These are phyloP conservation scores for Apostichopus japonicus DNA, from an alignment of 35 echinoderm and acorn worm genomes.

Conservation along the genomic window DNA sequence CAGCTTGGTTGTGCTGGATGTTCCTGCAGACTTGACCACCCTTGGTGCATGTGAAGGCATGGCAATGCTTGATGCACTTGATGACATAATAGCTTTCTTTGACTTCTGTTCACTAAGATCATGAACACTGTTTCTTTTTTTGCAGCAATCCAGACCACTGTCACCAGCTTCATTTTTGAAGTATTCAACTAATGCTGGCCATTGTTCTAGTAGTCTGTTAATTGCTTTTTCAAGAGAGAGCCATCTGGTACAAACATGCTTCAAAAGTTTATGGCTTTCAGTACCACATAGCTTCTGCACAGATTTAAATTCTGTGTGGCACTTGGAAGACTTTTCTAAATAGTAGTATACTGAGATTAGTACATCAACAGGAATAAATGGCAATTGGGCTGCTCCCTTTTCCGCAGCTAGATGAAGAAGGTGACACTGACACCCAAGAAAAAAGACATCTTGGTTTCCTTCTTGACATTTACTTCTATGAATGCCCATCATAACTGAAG, in stretches of 20 bases:
- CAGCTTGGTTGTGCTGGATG: not conserved
- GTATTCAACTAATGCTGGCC: conserved; percentile 25
- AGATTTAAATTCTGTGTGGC: not conserved
- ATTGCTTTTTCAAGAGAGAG: conserved; percentile 31
- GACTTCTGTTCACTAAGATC: conserved; percentile 42
- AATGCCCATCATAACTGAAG: conserved; percentile 75
- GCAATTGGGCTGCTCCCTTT: conserved; percentile 51
- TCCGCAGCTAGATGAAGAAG: conserved; percentile 66
- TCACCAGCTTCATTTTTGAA: not conserved
- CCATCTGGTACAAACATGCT: conserved; percentile 32
- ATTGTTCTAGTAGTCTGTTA: conserved; percentile 45
- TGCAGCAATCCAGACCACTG: too few species aligned
- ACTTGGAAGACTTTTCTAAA: conserved; percentile 76
- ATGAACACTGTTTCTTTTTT: conserved; percentile 22
- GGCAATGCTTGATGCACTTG: conserved; percentile 51
- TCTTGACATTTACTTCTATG: conserved; percentile 63
- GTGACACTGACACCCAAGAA: conserved; percentile 71
- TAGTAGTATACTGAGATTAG: conserved; percentile 67
- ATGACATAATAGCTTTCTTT: conserved; percentile 41
- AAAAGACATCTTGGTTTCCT: conserved; percentile 80
- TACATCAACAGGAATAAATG: conserved; percentile 55
- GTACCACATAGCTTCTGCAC: not conserved
- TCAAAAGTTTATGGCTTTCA: not conserved
- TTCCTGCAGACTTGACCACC: not conserved
- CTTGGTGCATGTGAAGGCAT: conserved; percentile 50